Evolutionary conservation across 1,140 invertebrate genomes (phyloP), one percentile per base, ranked within the genome.

Genomic region (Macrobrachium rosenbergii): DNA sequence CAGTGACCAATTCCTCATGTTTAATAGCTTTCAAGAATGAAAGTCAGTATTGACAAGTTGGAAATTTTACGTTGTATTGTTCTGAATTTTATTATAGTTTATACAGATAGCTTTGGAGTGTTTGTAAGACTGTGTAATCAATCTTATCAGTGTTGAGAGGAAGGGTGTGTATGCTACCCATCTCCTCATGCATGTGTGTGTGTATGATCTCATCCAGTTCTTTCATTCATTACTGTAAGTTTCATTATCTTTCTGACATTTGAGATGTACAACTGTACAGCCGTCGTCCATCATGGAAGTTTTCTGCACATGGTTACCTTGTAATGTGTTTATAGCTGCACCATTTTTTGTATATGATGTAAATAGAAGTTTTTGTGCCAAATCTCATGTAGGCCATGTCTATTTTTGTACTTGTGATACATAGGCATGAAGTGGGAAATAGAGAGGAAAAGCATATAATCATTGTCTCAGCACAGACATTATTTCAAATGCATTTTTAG

Each of bases 271-370:
- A 77, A 72, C 77, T 60, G 77, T 87, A 52, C 52, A 52, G 52
- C 52, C 69, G 85, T 87, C 78, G 85, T 87, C 85, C 85, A 87
- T n/a, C 85, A 73, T 78, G 67, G 78, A 81, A 81, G 52, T 72
- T 64, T 43, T 87, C 69, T 87, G 85, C 85, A 87, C 85, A 87
- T 87, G 73, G 60, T 83, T 73, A 81, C 79, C 81, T 72, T 43
- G 81, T 87, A 72, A 87, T 79, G 85, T 87, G 79, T 87, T 80
- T 87, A 87, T 87, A 87, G 69, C 67, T 76, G 85, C 85, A 87
- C 85, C 85, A 72, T 87, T 82, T 87, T 87, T 87, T 87, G 85
- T 87, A 87, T 75, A 87, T 87, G 63, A 87, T 87, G 85, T 87
- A 87, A 43, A 87, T 87, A 87, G 85, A 62, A 81, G 64, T 86